Conservation (phyloP, 2,113 vertebrate species). For the Trichechus manatus region DNA sequence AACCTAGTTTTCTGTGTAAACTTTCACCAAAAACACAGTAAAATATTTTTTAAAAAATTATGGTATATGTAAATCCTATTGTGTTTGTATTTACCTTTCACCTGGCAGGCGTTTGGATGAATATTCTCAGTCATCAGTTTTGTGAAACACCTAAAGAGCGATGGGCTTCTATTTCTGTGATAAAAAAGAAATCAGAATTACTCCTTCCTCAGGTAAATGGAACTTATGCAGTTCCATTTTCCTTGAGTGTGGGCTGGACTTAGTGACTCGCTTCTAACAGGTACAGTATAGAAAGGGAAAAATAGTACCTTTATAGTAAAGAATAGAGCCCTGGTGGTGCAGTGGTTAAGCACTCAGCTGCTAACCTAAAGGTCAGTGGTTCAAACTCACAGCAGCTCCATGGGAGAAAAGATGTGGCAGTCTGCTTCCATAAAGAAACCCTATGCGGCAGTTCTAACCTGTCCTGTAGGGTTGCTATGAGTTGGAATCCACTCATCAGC, state of each 20-base stretch:
- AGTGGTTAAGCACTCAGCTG: neutral
- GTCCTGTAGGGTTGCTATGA: neutral
- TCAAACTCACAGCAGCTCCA: neutral
- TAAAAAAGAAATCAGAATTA: slow-evolving; percentile 46
- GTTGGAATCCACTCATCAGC: neutral
- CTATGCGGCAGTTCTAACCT: neutral
- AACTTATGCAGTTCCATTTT: neutral
- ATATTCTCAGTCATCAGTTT: slow-evolving; percentile 91
- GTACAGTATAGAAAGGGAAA: too few relatives aligned
- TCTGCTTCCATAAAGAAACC: neutral
- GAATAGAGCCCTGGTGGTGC: too few relatives aligned
- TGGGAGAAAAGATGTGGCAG: neutral
- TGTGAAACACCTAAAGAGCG: slow-evolving; percentile 90
- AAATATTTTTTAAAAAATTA: neutral
- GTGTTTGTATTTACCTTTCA: slow-evolving; percentile 89
- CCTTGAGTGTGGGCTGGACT: neutral
- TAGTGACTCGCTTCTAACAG: neutral
- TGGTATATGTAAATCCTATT: fast-evolving
- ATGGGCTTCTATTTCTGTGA: slow-evolving; percentile 86
- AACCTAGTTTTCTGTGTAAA: neutral
- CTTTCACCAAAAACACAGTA: neutral
- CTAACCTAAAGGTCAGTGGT: neutral
- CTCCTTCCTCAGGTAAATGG: neutral
- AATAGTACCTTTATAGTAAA: too few relatives aligned
- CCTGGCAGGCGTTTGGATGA: slow-evolving; percentile 88